These are phyloP conservation scores for Pachymerium ferrugineum DNA, from an alignment of 2,888 invertebrate species.

Conservation along the genomic window DNA sequence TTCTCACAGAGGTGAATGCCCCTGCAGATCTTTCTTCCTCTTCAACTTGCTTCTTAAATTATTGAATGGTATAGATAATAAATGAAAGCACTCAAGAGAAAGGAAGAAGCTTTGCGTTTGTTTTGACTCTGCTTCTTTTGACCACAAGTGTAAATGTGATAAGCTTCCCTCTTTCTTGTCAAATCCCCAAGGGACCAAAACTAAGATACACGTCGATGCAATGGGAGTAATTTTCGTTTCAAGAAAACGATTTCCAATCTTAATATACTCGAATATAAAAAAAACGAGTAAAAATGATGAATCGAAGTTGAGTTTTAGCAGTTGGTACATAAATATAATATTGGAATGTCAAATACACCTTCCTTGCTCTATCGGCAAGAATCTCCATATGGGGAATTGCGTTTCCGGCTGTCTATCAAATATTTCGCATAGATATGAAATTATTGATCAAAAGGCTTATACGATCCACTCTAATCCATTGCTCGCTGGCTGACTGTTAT, in stretches of 20 bases:
- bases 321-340: not conserved
- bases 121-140: not conserved
- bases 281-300: not conserved
- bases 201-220: not conserved
- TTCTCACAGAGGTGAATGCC: not conserved
- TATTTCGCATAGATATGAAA: constrained; percentile 15
- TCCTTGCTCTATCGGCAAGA: not conserved
- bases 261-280: not conserved
- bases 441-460: constrained; percentile 11
- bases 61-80: not conserved
- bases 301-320: no score
- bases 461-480: constrained; percentile 15
- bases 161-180: not conserved
- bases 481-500: not conserved
- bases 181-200: not conserved
- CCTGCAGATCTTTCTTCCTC: not conserved
- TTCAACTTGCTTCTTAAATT: constrained; percentile 1
- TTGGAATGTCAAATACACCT: not conserved
- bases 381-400: not conserved
- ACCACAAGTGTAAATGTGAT: constrained; percentile 1
- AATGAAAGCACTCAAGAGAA: not conserved
- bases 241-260: not conserved
- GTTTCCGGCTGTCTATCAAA: constrained; percentile 20
- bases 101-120: not conserved
- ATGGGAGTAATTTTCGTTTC: not conserved